Evolutionary conservation across 2,888 invertebrate species (phyloP), one percentile per base, ranked within the genome.

Genomic region (Drosophila neonasuta): DNA sequence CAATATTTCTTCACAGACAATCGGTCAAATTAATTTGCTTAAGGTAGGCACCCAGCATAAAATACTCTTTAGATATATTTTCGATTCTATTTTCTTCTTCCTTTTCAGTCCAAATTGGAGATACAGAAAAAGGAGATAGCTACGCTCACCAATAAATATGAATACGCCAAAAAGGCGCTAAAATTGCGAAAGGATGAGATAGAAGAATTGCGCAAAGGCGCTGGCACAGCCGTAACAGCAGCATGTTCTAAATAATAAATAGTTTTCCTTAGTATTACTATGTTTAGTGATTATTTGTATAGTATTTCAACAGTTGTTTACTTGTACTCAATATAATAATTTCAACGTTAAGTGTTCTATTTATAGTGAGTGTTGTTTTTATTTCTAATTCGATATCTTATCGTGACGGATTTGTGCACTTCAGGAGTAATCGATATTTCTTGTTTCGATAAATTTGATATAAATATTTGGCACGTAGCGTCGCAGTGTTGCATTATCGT

Each of bases 1-100:
- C 10, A 70, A 72, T 24, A 46, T 80, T 13, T 68, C 83, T 1
- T 69, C 82, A 0, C 59, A 77, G 0, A 84, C 87, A 13, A 72
- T 67, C 30, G 81, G 82, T 1, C 71, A 87, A 58, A 75, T 79
- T 4, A 73, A 46, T 17, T 54, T 67, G 1, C 65, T 87, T 10
- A 81, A 80, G 80, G 89, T 88, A 59, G 2, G 17, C 24, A 15
- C 11, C 44, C 3, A 11, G 1, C n/a, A 15, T 8, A 0, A 10
- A 11, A 30, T 17, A 8, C 2, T 7, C 41, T 24, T 1, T 2
- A 0, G 8, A 6, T 24, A 3, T 11, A 9, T 34, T 11, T 5
- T 39, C 8, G 13, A 17, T 29, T 4, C 2, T 8, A 15, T 13
- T 59, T 44, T n/a, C 15, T 34, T 7, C 13, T 6, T 42, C 2